A percentile compares a stretch with the other conserved stretches of the same genome.
phyloP scores from a whole-genome alignment of 2,888 invertebrate species.

The Lithophane leautieri region DNA sequence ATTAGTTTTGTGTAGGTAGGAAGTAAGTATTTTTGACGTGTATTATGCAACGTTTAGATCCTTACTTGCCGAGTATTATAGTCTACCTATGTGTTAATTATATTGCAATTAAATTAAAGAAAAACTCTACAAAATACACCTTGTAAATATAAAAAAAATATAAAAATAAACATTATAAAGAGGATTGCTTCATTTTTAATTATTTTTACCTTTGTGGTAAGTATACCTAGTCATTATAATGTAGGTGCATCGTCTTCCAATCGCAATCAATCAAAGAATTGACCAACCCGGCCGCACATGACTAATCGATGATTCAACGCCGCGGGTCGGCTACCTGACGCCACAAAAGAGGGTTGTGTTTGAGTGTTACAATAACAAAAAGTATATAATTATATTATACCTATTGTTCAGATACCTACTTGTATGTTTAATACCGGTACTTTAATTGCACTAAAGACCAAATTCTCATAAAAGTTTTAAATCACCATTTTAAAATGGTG shows the following conservation, averaged over 20 bases:
- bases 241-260: no score
- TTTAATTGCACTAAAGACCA: not conserved
- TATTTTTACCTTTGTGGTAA: no score
- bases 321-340: not conserved
- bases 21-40: not conserved
- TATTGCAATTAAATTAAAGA: no score
- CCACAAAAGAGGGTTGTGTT: not conserved
- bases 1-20: not conserved
- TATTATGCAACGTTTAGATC: not conserved
- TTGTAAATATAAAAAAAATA: no score
- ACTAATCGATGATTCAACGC: not conserved
- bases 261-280: no score
- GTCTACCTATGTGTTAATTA: no score
- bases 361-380: not conserved
- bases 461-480: not conserved
- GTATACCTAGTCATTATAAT: no score
- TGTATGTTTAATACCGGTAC: no score
- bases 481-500: conserved; percentile 6
- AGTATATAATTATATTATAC: not conserved
- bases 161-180: no score
- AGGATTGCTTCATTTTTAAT: no score
- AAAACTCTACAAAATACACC: no score
- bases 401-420: not conserved
- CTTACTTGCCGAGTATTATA: no score
- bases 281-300: not conserved